Conservation (phyloP, 2,797 vertebrate genomes). For the Cossypha heuglini region DNA sequence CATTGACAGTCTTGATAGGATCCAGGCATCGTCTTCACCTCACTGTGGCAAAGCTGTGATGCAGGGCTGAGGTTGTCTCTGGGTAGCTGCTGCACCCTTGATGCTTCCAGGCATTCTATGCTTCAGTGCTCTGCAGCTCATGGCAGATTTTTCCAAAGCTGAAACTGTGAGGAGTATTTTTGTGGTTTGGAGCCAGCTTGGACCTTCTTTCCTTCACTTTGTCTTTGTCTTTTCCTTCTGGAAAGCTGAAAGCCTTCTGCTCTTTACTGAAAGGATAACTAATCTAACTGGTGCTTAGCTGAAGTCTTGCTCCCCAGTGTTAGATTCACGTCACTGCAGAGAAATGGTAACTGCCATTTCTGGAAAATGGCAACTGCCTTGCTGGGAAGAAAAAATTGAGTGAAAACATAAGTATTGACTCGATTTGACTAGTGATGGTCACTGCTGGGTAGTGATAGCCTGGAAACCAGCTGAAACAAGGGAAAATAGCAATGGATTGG, state of each 20-base stretch:
- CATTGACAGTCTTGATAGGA: not conserved
- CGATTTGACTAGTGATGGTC: rapidly evolving
- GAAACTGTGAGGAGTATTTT: not conserved
- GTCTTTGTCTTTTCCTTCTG: not conserved
- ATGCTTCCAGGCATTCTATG: rapidly evolving
- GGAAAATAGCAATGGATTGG: not conserved
- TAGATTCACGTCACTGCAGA: not conserved
- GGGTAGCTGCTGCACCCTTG: not conserved
- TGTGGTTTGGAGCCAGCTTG: not conserved
- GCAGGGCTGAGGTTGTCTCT: not conserved
- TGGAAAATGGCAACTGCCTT: not conserved
- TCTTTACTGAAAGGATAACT: not conserved
- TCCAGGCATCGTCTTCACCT: not conserved
- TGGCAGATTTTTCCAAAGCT: not conserved
- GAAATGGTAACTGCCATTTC: not conserved
- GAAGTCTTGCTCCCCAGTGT: not conserved
- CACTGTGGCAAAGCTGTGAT: not conserved
- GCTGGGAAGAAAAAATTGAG: not conserved
- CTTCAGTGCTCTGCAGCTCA: not conserved
- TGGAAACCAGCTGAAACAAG: not conserved
- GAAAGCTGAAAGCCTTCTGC: not conserved
- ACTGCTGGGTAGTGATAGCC: rapidly evolving
- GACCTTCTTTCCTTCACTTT: not conserved
- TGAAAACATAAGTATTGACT: not conserved
- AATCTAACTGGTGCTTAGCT: not conserved